A percentile compares a stretch with the other conserved stretches of the same genome.
phyloP scores from a whole-genome alignment of 2,888 invertebrate species.

The Parascotia fuliginaria region DNA sequence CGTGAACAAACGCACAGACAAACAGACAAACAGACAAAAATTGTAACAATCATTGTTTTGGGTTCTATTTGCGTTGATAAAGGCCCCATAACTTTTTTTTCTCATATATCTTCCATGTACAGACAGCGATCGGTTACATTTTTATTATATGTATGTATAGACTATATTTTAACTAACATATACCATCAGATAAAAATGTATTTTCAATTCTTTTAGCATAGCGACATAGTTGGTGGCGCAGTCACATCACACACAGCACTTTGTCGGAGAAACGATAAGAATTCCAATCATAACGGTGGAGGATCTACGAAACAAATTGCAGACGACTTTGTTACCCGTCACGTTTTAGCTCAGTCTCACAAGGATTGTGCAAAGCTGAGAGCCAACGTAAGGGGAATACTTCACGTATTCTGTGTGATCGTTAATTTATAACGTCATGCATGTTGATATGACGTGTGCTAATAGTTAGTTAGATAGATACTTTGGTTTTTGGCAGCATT shows the following conservation, averaged over 20 bases:
- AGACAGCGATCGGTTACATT: too few relatives aligned
- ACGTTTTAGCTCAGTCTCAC: conserved; percentile 37
- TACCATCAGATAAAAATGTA: neutral
- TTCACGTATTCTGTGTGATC: neutral
- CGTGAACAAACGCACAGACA: too few relatives aligned
- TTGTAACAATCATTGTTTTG: too few relatives aligned
- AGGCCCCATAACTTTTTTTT: too few relatives aligned
- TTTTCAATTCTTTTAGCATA: neutral
- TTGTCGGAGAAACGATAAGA: conserved; percentile 59
- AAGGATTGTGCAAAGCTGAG: conserved; percentile 15
- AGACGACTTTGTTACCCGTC: conserved; percentile 59
- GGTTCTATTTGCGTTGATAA: too few relatives aligned
- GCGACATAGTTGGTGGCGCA: conserved; percentile 26
- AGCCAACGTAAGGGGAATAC: conserved; percentile 3
- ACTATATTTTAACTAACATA: too few relatives aligned
- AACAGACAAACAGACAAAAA: too few relatives aligned
- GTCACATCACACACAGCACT: conserved; percentile 50
- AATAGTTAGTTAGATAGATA: too few relatives aligned
- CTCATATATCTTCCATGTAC: too few relatives aligned
- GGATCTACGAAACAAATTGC: conserved; percentile 64
- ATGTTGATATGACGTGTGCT: neutral
- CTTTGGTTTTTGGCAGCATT: too few relatives aligned
- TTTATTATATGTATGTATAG: too few relatives aligned
- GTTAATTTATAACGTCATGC: conserved; percentile 3
- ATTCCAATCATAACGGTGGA: conserved; percentile 62